Conservation (phyloP, 2,113 vertebrate species). For the Rutilus rutilus region DNA sequence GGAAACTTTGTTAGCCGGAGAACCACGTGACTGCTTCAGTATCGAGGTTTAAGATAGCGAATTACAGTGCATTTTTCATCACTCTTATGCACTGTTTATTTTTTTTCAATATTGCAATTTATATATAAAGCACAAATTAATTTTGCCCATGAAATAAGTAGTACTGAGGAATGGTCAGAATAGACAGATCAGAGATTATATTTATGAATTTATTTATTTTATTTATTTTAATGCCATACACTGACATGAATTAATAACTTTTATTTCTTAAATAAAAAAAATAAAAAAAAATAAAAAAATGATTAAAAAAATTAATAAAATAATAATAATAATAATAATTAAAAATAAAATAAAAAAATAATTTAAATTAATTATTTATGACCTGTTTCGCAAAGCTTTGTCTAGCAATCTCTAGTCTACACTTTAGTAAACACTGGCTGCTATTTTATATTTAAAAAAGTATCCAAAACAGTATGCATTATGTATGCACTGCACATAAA, state of each 20-base stretch:
- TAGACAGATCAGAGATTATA: too few relatives aligned
- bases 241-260: not conserved
- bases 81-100: too few relatives aligned
- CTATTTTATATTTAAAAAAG: not conserved
- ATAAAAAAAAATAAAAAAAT: too few relatives aligned
- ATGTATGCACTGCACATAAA: not conserved
- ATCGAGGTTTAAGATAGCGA: not conserved
- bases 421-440: not conserved
- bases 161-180: not conserved
- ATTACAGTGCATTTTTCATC: not conserved
- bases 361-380: not conserved
- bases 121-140: not conserved
- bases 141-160: not conserved
- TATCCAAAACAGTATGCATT: not conserved
- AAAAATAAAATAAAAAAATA: too few relatives aligned
- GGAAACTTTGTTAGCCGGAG: not conserved
- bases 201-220: too few relatives aligned
- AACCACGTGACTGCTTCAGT: not conserved
- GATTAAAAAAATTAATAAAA: too few relatives aligned
- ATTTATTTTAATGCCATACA: not conserved
- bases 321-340: too few relatives aligned
- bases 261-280: not conserved
- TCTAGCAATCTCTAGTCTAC: not conserved
- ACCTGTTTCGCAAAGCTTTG: not conserved
- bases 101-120: not conserved